Base-by-base conservation (phyloP, 1,140 invertebrate genomes). In the Drosophila arizonae region DNA sequence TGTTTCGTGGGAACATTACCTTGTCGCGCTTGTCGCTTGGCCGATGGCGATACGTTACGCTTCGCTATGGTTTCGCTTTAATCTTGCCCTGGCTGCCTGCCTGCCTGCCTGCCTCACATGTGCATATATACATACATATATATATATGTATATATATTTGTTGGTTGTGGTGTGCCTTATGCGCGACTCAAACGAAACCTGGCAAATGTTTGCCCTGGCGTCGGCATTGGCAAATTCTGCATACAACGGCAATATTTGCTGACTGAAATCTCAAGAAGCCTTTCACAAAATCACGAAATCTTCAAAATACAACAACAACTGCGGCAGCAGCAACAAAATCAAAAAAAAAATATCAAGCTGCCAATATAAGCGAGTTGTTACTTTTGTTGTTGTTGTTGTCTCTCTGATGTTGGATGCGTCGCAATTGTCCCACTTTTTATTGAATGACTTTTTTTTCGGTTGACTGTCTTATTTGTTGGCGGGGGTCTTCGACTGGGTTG, bases 1-100 rank as follows among this genome's bases (percentile, higher is more conserved):
- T 91, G 90, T 91, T 91, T 89, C 90, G 90, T 91, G 90, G 90
- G 90, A 91, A 91, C 90, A 90, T 91, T 91, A 91, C 90, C 90
- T 91, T 91, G 89, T 85, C 81, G 79, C 86, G 84, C 73, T 84
- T 87, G 85, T 88, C 86, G 85, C 82, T 86, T 68, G 80, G 55
- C 77, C 79, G 82, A 88, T 86, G 82, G 82, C 86, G 86, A 78
- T 90, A 86, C 75, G 86, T 89, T 90, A 85, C 80, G 81, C 78
- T 90, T 90, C 85, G 86, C 79, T 85, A 90, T 90, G 86, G 86
- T 79, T 89, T 90, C 81, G 86, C 79, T 86, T 86, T 86, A 86
- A 86, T 89, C 84, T 84, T 79, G 62, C 30, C 50, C 68, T 73
- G 69, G 45, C 48, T 70, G 54, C 55, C 69, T 79, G 73, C 62